Base-by-base conservation (phyloP, 2,888 invertebrate genomes). In the Idaea aversata region DNA sequence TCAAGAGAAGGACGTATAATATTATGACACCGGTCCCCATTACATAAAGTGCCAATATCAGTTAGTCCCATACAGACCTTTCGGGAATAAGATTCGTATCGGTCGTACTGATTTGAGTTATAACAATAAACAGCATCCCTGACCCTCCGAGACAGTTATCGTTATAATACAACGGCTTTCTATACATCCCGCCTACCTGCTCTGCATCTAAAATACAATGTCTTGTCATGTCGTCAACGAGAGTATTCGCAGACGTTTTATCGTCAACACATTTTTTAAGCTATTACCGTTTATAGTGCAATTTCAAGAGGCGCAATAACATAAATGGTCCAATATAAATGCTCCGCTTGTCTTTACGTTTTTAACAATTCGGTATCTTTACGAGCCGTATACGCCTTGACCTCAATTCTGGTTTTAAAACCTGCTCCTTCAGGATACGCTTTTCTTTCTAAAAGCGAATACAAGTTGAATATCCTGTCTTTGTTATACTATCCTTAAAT, bases 371-470 rank as follows among this genome's bases (percentile, higher is more conserved):
- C 34, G 25, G 59, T 25, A 34, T 58, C 58, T 58, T 58, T 15
- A 59, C n/a, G 58, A 16, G 15, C 58, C 15, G 71, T 63, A 58
- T 69, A 70, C 77, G 72, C 79, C 78, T 80, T 86, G 82, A 82
- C 82, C 81, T 75, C 80, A 74, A 82, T 83, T 77, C 75, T 75
- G 70, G 63, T 72, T 77, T 73, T 70, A 75, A 79, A 85, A 84
- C 84, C 82, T 82, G 84, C 78, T 83, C 71, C 72, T 78, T 69
- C 80, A 83, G 84, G 85, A 86, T 64, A 70, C 77, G 74, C 71
- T 81, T 80, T 82, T 82, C 80, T 84, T 80, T 81, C 77, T 80
- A 76, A 72, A 72, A 70, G 71, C 66, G 70, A 74, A 72, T 70
- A 67, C 70, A 70, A 72, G 72, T 61, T 61, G 38, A 64, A 62